Evolutionary conservation across 2,113 vertebrate species (phyloP), one percentile per base, ranked within the genome.

Genomic region (Caranx ignobilis): DNA sequence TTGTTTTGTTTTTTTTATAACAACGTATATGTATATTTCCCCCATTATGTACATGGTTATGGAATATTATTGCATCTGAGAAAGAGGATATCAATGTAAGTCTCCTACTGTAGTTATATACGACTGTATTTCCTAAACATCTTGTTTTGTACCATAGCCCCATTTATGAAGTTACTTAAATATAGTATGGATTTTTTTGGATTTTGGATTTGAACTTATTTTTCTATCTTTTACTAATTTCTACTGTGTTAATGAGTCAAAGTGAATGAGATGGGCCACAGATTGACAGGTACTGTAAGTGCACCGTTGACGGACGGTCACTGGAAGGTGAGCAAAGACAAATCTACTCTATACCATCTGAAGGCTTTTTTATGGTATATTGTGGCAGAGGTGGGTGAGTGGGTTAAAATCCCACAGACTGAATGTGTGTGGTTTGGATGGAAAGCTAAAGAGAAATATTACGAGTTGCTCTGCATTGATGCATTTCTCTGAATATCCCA

Each of bases 151-250:
- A 92, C 57, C 79, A 89, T 89, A 83, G 61, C 45, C 62, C 56
- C 77, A 73, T 85, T 90, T 77, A 81, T 71, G 63, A 75, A 2
- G 18, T 79, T 72, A 77, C 80, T 79, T 77, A 55, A 56, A 77
- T 74, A 67, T 78, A 64, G 35, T 63, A 55, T 75, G 37, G 47
- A 5, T 45, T 75, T 67, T 75, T 85, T 74, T 67, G 83, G 69
- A 61, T 74, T 15, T 3, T 12, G 89, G 63, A 87, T 84, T 81
- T 45, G 32, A 76, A 84, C 77, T 91, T 94, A 93, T 95, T 95
- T 95, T 95, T 95, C 74, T 94, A 93, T 84, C 62, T 92, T 93
- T 88, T 87, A 75, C 71, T 35, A 41, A 84, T 82, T 82, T 83
- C 62, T 57, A 26, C 70, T 81, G 31, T 67, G 81, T 85, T 3